These are phyloP conservation scores for Mus spicilegus DNA, from an alignment of 2,113 vertebrate species.

Conservation along the genomic window DNA sequence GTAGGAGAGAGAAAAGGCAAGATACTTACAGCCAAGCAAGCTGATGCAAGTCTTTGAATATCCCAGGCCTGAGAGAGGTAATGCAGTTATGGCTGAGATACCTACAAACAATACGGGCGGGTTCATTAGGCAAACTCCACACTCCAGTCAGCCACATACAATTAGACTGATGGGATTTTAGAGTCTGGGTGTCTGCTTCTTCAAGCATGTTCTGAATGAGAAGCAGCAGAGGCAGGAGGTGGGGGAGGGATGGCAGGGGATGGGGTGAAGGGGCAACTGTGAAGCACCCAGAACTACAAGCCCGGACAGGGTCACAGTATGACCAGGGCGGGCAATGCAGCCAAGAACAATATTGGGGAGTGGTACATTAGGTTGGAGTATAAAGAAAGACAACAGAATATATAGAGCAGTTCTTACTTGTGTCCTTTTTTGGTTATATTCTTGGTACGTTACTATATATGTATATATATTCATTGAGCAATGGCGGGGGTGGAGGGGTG, in stretches of 20 bases:
- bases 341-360: not conserved
- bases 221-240: not conserved
- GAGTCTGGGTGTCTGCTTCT: not conserved
- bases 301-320: not conserved
- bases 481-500: not conserved
- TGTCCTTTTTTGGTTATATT: constrained; percentile 13
- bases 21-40: constrained; percentile 88
- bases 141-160: not conserved
- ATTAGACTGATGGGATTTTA: not conserved
- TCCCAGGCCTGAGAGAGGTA: constrained; percentile 83
- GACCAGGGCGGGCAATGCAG: not conserved
- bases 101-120: constrained; percentile 73
- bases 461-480: not conserved
- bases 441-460: constrained; percentile 15
- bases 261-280: no score
- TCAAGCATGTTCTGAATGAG: not conserved
- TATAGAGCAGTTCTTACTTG: not conserved
- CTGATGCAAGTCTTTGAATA: constrained; percentile 86
- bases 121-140: constrained; percentile 6
- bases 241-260: not conserved
- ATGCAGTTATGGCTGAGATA: constrained; percentile 89
- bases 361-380: not conserved
- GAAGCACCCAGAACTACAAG: not conserved
- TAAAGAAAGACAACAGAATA: not conserved
- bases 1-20: not conserved